These are phyloP conservation scores for Oxycera nigricornis DNA, from an alignment of 2,888 invertebrate genomes.

Conservation along the genomic window DNA sequence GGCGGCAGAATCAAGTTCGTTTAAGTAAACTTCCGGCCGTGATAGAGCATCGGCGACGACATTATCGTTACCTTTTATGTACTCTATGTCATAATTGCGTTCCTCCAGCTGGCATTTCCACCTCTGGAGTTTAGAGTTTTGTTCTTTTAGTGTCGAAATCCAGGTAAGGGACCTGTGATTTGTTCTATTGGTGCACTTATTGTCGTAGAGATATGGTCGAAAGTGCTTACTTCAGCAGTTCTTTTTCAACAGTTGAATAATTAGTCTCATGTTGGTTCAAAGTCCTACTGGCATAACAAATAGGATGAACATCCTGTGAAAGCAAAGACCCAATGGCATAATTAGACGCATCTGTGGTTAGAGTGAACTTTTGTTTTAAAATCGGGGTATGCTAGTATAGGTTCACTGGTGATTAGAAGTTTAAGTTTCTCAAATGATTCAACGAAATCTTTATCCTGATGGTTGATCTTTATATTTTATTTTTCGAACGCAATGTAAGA, in stretches of 20 bases:
- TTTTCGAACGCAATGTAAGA: background rate
- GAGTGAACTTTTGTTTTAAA: background rate
- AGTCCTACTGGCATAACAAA: conserved; percentile 45
- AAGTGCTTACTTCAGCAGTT: conserved; percentile 46
- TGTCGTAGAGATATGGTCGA: conserved; percentile 42
- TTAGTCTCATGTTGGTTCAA: conserved; percentile 45
- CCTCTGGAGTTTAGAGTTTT: background rate
- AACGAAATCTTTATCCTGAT: background rate
- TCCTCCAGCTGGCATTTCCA: background rate
- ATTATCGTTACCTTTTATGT: conserved; percentile 11
- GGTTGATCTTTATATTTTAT: background rate
- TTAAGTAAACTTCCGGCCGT: background rate
- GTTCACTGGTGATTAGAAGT: too few species aligned
- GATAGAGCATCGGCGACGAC: conserved; percentile 13
- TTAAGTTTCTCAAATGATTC: background rate
- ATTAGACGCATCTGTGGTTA: conserved; percentile 51
- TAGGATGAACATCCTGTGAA: conserved; percentile 47
- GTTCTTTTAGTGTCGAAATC: background rate
- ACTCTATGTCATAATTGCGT: background rate
- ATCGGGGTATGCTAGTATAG: too few species aligned
- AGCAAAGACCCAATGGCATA: conserved; percentile 50
- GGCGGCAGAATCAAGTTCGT: background rate
- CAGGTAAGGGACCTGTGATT: conserved; percentile 39
- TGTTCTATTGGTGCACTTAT: conserved; percentile 41
- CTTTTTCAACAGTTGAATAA: conserved; percentile 32